Percentiles rank a stretch among this genome's conserved stretches.
Evolutionary conservation across 2,113 vertebrate genomes (phyloP).

Genomic region (Puffinus mauretanicus): DNA sequence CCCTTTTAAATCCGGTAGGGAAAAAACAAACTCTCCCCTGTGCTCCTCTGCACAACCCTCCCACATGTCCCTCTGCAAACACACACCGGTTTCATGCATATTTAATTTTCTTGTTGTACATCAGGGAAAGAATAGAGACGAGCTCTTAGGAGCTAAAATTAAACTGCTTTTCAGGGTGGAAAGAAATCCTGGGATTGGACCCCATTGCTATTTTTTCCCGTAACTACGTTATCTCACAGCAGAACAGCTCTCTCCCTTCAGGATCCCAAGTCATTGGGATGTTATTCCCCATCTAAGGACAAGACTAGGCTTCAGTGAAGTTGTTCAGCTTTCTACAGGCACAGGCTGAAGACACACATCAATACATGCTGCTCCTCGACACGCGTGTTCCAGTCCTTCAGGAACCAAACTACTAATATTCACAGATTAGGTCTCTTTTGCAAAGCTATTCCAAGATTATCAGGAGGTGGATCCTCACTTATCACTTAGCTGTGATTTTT

Average conservation of each 20-base stretch:
- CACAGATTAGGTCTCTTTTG: background rate
- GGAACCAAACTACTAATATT: background rate
- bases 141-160: background rate
- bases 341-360: background rate
- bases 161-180: background rate
- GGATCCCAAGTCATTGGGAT: background rate
- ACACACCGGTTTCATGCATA: background rate
- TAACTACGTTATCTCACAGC: background rate
- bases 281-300: background rate
- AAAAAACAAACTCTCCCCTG: background rate
- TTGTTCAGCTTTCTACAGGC: background rate
- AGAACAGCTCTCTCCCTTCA: background rate
- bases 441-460: background rate
- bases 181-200: background rate
- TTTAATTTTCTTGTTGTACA: background rate
- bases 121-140: background rate
- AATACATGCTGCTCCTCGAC: background rate
- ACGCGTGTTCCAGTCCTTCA: background rate
- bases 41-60: background rate
- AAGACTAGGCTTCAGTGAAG: background rate
- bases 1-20: background rate
- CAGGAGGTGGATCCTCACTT: background rate
- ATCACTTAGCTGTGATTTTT: background rate
- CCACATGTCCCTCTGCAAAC: background rate
- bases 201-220: background rate